These are phyloP conservation scores for Tetragonisca angustula DNA, from an alignment of 2,888 invertebrate species.

Conservation along the genomic window DNA sequence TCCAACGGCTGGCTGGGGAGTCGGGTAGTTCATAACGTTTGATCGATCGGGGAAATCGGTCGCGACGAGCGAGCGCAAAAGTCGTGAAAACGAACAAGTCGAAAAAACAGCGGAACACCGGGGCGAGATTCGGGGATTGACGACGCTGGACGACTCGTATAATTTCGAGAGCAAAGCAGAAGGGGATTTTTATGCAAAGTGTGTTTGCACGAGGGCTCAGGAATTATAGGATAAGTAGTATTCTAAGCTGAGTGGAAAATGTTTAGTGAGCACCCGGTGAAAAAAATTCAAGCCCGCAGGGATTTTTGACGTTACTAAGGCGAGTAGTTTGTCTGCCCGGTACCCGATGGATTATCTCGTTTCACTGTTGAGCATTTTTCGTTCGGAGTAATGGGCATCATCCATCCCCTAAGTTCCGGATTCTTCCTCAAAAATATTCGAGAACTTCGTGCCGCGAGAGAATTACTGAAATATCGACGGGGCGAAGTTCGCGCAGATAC, in stretches of 20 bases:
- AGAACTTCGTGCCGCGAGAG: too few species aligned
- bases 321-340: neutral
- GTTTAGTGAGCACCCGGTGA: neutral
- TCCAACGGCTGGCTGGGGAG: too few species aligned
- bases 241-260: constrained; percentile 1
- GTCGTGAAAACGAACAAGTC: neutral
- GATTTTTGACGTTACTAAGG: neutral
- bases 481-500: neutral
- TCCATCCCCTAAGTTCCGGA: neutral
- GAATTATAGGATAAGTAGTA: neutral
- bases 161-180: neutral
- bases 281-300: neutral
- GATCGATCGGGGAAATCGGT: too few species aligned
- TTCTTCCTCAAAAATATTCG: too few species aligned
- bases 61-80: too few species aligned
- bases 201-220: neutral
- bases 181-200: neutral
- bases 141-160: neutral
- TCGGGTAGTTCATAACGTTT: too few species aligned
- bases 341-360: neutral
- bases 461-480: neutral
- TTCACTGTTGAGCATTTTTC: neutral
- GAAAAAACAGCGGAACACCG: neutral
- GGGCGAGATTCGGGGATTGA: neutral
- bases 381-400: neutral